Evolutionary conservation across 2,888 invertebrate species (phyloP), one percentile per base, ranked within the genome.

Genomic region (Biston stratarius): DNA sequence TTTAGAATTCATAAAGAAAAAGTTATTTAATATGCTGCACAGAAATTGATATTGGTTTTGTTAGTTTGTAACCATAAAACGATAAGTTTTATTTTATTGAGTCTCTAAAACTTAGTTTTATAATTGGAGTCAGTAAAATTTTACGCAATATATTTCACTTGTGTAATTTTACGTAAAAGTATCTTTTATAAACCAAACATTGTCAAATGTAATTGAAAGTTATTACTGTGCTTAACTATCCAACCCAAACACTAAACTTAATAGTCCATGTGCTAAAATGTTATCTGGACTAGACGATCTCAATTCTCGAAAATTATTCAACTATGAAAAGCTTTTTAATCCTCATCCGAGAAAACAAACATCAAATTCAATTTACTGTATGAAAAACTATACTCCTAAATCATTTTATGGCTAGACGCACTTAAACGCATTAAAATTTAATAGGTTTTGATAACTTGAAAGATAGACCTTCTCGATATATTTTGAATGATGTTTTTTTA

Each of bases 361-460:
- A 61, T 61, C 15, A 58, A 52, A 58, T 58, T 61, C 45, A 62
- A 62, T 67, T 58, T 67, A 14, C 14, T 52, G 12, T 44, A 65
- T 56, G 44, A 51, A 65, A 65, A 65, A 60, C 56, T 61, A 53
- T 48, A 58, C 34, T 14, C 38, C 42, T 51, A 44, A 56, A 56
- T 52, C n/a, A 65, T 51, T 59, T 59, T 53, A 47, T 33, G 40
- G 59, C 47, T 44, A 59, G 44, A 44, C 51, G 52, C 59, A 61
- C 61, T 60, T 60, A 65, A 42, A 38, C 52, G 49, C 56, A 51
- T 65, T 65, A 61, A 61, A 60, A 56, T 61, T 56, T 61, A 51
- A 51, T 65, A 56, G 61, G 42, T 61, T 65, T 65, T 36, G 38
- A 60, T 58, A 60, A 60, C 55, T 36, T 42, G 24, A 64, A 60